phyloP scores from a whole-genome alignment of 2,113 vertebrate genomes.

The Callipepla squamata region DNA sequence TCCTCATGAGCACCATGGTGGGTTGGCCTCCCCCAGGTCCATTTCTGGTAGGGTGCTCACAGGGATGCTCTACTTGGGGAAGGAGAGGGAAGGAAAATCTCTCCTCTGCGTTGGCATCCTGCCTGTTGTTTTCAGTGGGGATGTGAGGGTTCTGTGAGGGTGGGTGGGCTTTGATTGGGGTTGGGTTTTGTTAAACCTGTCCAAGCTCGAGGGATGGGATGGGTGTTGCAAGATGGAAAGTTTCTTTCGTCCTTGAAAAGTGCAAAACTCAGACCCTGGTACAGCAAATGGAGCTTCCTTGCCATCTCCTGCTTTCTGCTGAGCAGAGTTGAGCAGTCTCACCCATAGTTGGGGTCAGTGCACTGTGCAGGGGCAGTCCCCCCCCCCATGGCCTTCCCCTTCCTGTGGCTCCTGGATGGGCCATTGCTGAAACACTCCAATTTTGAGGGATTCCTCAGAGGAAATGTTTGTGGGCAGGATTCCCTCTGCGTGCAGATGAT shows the following conservation, averaged over 20 bases:
- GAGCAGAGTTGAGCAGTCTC: background rate
- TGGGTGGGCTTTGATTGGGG: background rate
- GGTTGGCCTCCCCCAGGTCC: background rate
- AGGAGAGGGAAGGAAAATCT: background rate
- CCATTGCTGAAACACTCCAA: background rate
- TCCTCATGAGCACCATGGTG: conserved; percentile 88
- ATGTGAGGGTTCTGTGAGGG: background rate
- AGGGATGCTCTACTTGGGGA: background rate
- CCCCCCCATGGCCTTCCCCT: too few species aligned
- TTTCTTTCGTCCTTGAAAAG: background rate
- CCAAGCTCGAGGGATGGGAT: background rate
- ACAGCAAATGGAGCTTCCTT: background rate
- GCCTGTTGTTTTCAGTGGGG: background rate
- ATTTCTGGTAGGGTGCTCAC: background rate
- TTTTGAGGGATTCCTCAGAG: background rate
- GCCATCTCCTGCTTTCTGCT: background rate
- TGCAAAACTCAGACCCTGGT: background rate
- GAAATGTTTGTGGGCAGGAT: background rate
- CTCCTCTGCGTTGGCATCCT: background rate
- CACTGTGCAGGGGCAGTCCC: background rate
- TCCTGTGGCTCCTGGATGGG: too few species aligned
- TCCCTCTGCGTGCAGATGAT: background rate
- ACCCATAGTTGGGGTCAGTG: background rate
- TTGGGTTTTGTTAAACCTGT: background rate
- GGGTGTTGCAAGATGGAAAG: background rate